These are phyloP conservation scores for Cephalopholis sonnerati DNA, from an alignment of 2,113 vertebrate species.

Conservation along the genomic window DNA sequence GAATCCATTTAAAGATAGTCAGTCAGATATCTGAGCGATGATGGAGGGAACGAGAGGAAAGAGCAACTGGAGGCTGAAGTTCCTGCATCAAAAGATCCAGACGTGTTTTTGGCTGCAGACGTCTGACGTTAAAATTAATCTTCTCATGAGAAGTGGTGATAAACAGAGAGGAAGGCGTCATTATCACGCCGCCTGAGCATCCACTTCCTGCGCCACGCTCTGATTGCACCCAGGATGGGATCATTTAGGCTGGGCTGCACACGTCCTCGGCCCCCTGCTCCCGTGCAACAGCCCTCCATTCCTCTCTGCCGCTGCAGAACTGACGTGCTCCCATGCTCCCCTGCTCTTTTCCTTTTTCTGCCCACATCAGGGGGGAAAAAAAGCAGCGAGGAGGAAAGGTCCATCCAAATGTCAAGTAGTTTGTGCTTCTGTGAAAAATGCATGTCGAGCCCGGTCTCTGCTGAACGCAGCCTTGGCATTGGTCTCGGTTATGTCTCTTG, in stretches of 20 bases:
- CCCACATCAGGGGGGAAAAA: neutral
- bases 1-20: constrained; percentile 44
- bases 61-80: constrained; percentile 7
- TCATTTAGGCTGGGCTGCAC: constrained; percentile 32
- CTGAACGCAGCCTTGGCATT: constrained; percentile 42
- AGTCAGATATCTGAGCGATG: constrained; percentile 21
- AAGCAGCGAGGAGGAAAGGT: constrained; percentile 30
- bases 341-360: constrained; percentile 19
- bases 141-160: constrained; percentile 24
- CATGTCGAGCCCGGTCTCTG: constrained; percentile 46
- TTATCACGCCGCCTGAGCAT: constrained; percentile 22
- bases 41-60: neutral
- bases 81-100: constrained; percentile 10
- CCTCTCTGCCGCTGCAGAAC: constrained; percentile 14
- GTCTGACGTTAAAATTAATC: constrained; percentile 41
- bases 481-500: constrained; percentile 51
- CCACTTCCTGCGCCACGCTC: constrained; percentile 14
- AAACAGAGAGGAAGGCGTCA: constrained; percentile 30
- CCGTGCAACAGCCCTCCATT: constrained; percentile 15
- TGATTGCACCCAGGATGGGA: constrained; percentile 49
- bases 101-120: constrained; percentile 16
- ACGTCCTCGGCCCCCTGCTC: neutral
- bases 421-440: constrained; percentile 62
- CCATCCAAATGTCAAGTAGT: constrained; percentile 68
- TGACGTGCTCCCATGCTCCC: neutral